Evolutionary conservation across 2,888 invertebrate species (phyloP).

Genomic region (Aspidiotus destructor): DNA sequence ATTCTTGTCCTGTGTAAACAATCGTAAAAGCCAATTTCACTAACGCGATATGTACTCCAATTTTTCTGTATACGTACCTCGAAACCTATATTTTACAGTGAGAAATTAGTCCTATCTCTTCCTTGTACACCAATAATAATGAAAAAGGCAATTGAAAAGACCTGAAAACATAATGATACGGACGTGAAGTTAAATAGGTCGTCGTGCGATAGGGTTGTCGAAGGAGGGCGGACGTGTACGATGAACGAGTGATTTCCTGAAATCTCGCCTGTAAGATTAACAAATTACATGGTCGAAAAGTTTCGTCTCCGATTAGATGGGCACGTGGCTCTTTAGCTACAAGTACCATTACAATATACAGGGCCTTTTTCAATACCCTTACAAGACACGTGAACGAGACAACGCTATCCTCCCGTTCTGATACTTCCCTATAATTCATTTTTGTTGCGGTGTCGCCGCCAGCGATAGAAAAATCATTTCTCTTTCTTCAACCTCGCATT

Average conservation of each 20-base stretch:
- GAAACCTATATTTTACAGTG: background rate
- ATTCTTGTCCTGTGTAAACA: no score
- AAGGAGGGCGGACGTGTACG: slow-evolving; percentile 9
- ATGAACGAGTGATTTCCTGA: slow-evolving; percentile 21
- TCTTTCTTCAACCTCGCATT: background rate
- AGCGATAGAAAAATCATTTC: slow-evolving; percentile 18
- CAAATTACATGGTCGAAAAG: slow-evolving; percentile 33
- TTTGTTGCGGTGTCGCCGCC: slow-evolving; percentile 22
- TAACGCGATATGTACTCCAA: no score
- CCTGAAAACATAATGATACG: background rate
- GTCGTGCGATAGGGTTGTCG: background rate
- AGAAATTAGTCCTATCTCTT: background rate
- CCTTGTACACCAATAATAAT: background rate
- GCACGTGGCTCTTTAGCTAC: slow-evolving; percentile 24
- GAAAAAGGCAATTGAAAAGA: background rate
- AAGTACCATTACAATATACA: slow-evolving; percentile 19
- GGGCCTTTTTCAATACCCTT: slow-evolving; percentile 6
- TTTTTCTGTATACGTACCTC: no score
- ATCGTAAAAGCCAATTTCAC: no score
- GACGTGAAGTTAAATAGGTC: background rate
- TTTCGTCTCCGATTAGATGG: slow-evolving; percentile 26
- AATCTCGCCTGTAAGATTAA: slow-evolving; percentile 34
- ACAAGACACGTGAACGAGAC: slow-evolving; percentile 16
- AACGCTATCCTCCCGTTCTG: background rate
- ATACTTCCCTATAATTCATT: slow-evolving; percentile 17